A percentile compares a stretch with the other conserved stretches of the same genome.
phyloP scores from a whole-genome alignment of 1,140 invertebrate genomes.

The Whitmania pigra region DNA sequence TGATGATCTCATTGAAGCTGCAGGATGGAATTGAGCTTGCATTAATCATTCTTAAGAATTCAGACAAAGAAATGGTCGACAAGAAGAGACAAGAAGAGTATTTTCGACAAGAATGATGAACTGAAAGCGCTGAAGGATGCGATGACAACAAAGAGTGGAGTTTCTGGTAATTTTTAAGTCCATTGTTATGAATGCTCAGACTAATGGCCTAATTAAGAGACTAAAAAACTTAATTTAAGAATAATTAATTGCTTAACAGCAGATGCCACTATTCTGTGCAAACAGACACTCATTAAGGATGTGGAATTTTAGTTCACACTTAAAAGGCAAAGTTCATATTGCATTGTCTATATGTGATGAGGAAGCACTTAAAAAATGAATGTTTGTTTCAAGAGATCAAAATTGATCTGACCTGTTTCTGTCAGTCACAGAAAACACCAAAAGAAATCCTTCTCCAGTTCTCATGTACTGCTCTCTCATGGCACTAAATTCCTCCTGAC shows the following conservation, averaged over 20 bases:
- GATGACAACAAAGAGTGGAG: background rate
- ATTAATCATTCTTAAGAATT: too few species aligned
- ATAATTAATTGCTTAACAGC: background rate
- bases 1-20: constrained; percentile 78
- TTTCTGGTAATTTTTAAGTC: background rate
- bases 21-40: constrained; percentile 23
- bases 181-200: background rate
- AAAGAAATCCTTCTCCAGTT: constrained; percentile 44
- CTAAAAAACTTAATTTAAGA: background rate
- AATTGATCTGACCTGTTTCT: constrained; percentile 52
- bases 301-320: constrained; percentile 59
- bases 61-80: too few species aligned
- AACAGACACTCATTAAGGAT: background rate
- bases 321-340: constrained; percentile 85
- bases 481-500: constrained; percentile 91
- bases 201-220: background rate
- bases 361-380: background rate
- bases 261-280: too few species aligned
- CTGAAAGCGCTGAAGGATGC: background rate
- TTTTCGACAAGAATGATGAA: too few species aligned
- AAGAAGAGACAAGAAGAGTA: too few species aligned
- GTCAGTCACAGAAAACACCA: constrained; percentile 83
- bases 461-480: constrained; percentile 91
- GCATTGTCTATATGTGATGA: background rate
- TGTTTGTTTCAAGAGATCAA: background rate